Conservation (phyloP, 2,888 invertebrate genomes). For the Sinelater perroti region DNA sequence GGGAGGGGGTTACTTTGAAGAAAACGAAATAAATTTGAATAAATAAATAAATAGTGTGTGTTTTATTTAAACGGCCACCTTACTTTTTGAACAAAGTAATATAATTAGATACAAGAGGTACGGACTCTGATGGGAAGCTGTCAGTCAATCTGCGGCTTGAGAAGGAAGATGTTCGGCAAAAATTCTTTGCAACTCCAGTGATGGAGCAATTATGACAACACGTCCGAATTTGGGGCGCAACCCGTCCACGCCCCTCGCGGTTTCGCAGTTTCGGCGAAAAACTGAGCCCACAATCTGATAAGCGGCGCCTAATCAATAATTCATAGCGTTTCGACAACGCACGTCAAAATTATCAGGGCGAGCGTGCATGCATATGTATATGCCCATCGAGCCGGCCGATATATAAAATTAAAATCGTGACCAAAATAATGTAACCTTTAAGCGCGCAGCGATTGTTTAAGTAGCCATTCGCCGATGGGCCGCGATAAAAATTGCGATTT, state of each 20-base stretch:
- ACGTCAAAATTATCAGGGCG: conserved; percentile 34
- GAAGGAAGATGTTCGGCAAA: too few relatives aligned
- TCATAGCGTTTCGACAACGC: conserved; percentile 36
- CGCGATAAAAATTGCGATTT: conserved; percentile 25
- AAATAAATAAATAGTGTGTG: too few relatives aligned
- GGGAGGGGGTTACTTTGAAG: too few relatives aligned
- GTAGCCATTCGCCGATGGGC: conserved; percentile 25
- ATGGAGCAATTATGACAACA: too few relatives aligned
- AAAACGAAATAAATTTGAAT: too few relatives aligned
- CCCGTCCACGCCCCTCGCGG: conserved; percentile 6
- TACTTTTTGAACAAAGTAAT: too few relatives aligned
- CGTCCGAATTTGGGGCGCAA: too few relatives aligned
- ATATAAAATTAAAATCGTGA: conserved; percentile 39
- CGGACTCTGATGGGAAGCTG: too few relatives aligned
- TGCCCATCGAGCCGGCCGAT: conserved; percentile 26
- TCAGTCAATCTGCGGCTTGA: too few relatives aligned
- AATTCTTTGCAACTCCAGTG: too few relatives aligned
- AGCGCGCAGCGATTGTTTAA: conserved; percentile 28
- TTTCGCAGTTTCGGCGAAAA: conserved; percentile 23
- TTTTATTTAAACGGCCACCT: too few relatives aligned
- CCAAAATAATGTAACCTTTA: conserved; percentile 35
- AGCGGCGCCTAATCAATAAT: conserved; percentile 32
- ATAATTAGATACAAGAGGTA: too few relatives aligned
- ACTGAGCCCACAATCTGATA: conserved; percentile 26
- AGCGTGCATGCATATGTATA: conserved; percentile 32